phyloP scores from a whole-genome alignment of 2,888 invertebrate genomes.

The Dolichopus griseipennis region DNA sequence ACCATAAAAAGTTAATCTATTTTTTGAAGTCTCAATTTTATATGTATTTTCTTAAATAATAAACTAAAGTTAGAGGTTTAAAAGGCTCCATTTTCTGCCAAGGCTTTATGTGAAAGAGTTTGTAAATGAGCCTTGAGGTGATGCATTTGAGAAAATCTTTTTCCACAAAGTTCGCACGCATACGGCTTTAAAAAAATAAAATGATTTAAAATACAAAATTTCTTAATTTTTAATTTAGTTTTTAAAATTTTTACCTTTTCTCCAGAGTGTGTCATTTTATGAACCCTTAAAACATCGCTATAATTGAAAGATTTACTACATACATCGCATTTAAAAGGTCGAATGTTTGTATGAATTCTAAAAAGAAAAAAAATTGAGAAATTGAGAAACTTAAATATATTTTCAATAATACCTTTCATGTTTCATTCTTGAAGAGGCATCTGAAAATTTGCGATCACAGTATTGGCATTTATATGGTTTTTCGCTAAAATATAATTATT shows the following conservation, averaged over 20 bases:
- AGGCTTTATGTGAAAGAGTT: slow-evolving; percentile 33
- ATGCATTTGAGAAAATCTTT: slow-evolving; percentile 37
- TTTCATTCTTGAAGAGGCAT: slow-evolving; percentile 40
- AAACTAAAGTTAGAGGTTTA: neutral
- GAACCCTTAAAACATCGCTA: slow-evolving; percentile 38
- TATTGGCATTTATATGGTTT: slow-evolving; percentile 39
- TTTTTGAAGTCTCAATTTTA: no score
- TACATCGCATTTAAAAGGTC: slow-evolving; percentile 36
- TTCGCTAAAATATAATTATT: slow-evolving; percentile 16
- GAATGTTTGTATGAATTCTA: slow-evolving; percentile 40
- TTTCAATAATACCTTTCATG: slow-evolving; percentile 36
- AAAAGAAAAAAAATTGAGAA: slow-evolving; percentile 10
- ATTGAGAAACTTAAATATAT: no score
- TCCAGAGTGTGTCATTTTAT: slow-evolving; percentile 39
- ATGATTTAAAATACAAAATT: neutral
- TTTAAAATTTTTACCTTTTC: slow-evolving; percentile 31
- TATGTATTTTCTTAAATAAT: neutral
- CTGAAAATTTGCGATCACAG: slow-evolving; percentile 38
- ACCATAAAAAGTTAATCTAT: no score
- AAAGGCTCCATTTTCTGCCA: neutral
- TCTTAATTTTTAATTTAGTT: neutral
- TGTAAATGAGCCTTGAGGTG: slow-evolving; percentile 40
- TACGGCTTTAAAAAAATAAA: neutral
- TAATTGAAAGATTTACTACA: slow-evolving; percentile 42
- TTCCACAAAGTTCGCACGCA: slow-evolving; percentile 38